These are phyloP conservation scores for Ellobius talpinus DNA, from an alignment of 2,113 vertebrate species.

Conservation along the genomic window DNA sequence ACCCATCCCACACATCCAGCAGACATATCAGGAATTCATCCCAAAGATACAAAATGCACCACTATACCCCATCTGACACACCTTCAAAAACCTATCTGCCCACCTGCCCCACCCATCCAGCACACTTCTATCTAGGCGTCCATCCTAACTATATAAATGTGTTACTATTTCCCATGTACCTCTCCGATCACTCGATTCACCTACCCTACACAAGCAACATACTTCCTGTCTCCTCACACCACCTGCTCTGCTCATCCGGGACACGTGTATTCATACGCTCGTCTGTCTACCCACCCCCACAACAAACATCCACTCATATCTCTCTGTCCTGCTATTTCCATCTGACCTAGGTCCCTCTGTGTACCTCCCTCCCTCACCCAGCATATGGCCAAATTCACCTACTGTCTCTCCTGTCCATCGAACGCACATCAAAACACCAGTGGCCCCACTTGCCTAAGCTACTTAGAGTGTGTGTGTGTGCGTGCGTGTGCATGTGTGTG, in stretches of 20 bases:
- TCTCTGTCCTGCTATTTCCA: not conserved
- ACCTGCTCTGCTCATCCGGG: not conserved
- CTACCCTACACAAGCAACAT: not conserved
- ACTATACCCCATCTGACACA: not conserved
- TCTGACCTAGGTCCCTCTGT: not conserved
- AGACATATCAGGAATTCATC: not conserved
- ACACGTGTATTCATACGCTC: fast-evolving
- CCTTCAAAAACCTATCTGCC: not conserved
- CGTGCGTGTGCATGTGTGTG: not conserved
- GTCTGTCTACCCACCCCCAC: not conserved
- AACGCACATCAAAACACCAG: too few relatives aligned
- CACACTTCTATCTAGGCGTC: too few relatives aligned
- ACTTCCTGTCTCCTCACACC: not conserved
- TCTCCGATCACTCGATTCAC: fast-evolving
- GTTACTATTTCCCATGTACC: too few relatives aligned
- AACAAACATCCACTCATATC: not conserved
- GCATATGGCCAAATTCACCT: not conserved
- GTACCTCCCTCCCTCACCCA: not conserved
- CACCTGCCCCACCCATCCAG: not conserved
- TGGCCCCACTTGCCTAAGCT: too few relatives aligned
- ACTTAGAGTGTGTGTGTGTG: not conserved
- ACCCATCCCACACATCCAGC: not conserved
- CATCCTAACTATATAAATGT: not conserved
- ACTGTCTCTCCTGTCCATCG: not conserved
- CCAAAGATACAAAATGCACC: not conserved